Evolutionary conservation across 2,888 invertebrate species (phyloP).

Genomic region (Drosophila limbata): DNA sequence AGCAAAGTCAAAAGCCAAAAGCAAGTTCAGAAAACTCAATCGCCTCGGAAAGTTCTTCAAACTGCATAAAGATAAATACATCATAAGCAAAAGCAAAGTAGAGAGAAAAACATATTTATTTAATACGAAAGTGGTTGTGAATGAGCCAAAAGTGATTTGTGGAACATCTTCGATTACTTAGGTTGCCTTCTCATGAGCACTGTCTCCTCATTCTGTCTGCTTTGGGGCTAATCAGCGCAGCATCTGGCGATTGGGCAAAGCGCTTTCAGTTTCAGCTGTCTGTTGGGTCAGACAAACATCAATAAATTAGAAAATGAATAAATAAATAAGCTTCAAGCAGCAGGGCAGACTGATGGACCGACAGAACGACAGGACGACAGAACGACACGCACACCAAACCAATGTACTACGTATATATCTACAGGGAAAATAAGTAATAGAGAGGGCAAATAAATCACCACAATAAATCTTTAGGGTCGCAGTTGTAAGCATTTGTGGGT

Average conservation of each 20-base stretch:
- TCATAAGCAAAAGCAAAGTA: slow-evolving; percentile 6
- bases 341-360: slow-evolving; percentile 43
- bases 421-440: slow-evolving; percentile 41
- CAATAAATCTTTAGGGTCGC: slow-evolving; percentile 77
- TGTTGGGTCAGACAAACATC: slow-evolving; percentile 77
- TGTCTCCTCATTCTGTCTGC: slow-evolving; percentile 1
- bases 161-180: slow-evolving; percentile 46
- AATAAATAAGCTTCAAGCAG: slow-evolving; percentile 77
- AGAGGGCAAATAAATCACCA: slow-evolving; percentile 73
- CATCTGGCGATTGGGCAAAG: slow-evolving; percentile 58
- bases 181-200: slow-evolving; percentile 35
- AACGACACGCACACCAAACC: slow-evolving; percentile 12
- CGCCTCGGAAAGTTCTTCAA: slow-evolving; percentile 16
- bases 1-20: slow-evolving; percentile 23
- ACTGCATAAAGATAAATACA: slow-evolving; percentile 16
- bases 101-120: slow-evolving; percentile 11
- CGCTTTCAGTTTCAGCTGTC: slow-evolving; percentile 54
- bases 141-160: slow-evolving; percentile 30
- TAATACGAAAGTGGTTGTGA: slow-evolving; percentile 5
- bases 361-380: slow-evolving; percentile 15
- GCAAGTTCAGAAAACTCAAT: slow-evolving; percentile 13
- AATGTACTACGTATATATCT: slow-evolving; percentile 30
- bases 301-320: slow-evolving; percentile 82
- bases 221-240: slow-evolving; percentile 51
- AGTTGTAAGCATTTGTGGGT: slow-evolving; percentile 61